These are phyloP conservation scores for Hoplias malabaricus DNA, from an alignment of 2,113 vertebrate species.

Conservation along the genomic window DNA sequence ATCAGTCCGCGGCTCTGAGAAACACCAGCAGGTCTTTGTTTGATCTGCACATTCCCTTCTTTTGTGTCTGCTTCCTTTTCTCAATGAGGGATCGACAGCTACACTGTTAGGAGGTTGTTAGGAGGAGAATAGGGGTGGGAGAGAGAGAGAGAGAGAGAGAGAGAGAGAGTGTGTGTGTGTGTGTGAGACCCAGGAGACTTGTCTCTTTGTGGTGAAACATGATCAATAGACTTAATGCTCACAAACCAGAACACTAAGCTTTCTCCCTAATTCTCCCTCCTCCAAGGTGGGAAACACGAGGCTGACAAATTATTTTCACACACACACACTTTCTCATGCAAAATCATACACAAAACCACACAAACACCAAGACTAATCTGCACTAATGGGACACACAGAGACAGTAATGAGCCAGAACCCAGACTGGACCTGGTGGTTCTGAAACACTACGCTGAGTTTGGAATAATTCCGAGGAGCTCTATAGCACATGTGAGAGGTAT, in stretches of 20 bases:
- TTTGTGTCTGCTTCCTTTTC: too few relatives aligned
- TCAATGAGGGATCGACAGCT: too few relatives aligned
- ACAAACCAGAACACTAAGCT: neutral
- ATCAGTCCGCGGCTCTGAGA: too few relatives aligned
- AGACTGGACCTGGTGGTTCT: too few relatives aligned
- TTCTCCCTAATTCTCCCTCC: slow-evolving; percentile 7
- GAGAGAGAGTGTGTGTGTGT: neutral
- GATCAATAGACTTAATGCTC: neutral
- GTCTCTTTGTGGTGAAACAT: neutral
- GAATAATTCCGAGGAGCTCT: too few relatives aligned
- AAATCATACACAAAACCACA: slow-evolving; percentile 14
- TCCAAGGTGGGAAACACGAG: slow-evolving; percentile 11
- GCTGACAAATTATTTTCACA: neutral
- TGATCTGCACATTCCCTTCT: too few relatives aligned
- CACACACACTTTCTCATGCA: neutral
- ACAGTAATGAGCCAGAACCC: too few relatives aligned
- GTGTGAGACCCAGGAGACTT: neutral
- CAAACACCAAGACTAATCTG: slow-evolving; percentile 13
- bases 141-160: neutral
- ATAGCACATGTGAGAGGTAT: too few relatives aligned
- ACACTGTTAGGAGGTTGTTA: too few relatives aligned
- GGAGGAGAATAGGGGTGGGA: too few relatives aligned
- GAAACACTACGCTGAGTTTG: too few relatives aligned
- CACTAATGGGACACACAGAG: neutral
- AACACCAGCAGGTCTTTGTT: too few relatives aligned